Base-by-base conservation (phyloP, 2,888 invertebrate species). In the Baccha elongata region DNA sequence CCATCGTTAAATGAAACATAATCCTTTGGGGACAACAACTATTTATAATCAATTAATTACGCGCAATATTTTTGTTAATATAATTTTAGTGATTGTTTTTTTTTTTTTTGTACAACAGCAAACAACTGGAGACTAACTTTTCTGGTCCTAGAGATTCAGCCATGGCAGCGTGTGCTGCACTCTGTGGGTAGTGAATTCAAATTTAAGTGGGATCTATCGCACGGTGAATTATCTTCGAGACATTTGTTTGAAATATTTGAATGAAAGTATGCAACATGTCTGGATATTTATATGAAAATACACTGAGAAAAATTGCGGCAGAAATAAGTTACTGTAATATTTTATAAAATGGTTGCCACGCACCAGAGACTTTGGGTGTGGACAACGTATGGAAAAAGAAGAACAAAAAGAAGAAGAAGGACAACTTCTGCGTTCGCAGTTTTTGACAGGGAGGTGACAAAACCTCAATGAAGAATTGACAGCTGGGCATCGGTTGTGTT, bases 31-130 rank as follows among this genome's bases (percentile, higher is more conserved):
- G 52, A 78, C 71, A 73, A 86, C 86, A 87, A 87, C 87, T 87
- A 88, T 88, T 88, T 88, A 83, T 67, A 88, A 89, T 89, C 88
- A 88, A 89, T 88, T 89, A 88, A 89, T 88, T 88, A 88, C 87
- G 87, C 86, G 85, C 62, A 55, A 37, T 50, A 37, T 19, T 29
- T 67, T 35, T 23, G 32, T 19, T 32, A 32, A 44, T 35, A 32
- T 21, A 29, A 35, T 5, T 35, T 42, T 65, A 35, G 26, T 37
- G 13, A 17, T 13, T 13, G 6, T 26, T 21, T 15, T 6, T 4
- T 15, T 23, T 19, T 17, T 13, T 11, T 8, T 32, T 52, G 19
- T 15, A 37, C 13, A 44, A 6, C 15, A 17, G 13, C 10, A 58
- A 15, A 58, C 23, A 40, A 40, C 40, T 23, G 37, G n/a, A 37